phyloP scores from a whole-genome alignment of 2,797 vertebrate species.

The Rhinoraja longicauda region DNA sequence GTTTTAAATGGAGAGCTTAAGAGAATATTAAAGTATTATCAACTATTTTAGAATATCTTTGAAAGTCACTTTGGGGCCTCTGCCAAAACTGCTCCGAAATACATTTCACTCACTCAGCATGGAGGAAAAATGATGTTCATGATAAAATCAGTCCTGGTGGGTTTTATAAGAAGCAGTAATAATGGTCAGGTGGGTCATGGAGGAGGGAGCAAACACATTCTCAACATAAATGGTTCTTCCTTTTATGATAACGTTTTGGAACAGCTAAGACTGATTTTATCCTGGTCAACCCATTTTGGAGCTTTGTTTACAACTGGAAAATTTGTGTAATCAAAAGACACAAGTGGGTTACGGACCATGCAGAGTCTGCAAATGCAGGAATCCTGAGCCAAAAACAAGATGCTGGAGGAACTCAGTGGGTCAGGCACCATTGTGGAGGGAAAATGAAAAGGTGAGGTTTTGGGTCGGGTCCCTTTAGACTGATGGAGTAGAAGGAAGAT shows the following conservation, averaged over 20 bases:
- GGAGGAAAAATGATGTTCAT: no score
- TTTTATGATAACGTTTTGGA: neutral
- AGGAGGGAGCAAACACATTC: neutral
- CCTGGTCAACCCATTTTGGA: neutral
- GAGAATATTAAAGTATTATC: neutral
- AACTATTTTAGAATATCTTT: neutral
- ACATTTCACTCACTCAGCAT: neutral
- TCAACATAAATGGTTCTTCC: neutral
- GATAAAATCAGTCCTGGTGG: neutral
- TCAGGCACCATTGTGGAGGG: no score
- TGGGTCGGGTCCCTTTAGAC: no score
- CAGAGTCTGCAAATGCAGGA: no score
- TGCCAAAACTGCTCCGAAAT: neutral
- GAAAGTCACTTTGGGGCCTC: neutral
- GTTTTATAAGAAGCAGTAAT: neutral
- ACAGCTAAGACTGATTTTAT: neutral
- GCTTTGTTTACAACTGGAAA: neutral
- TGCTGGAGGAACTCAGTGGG: no score
- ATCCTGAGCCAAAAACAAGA: no score
- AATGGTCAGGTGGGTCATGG: neutral
- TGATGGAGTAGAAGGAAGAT: no score
- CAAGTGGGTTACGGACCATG: neutral
- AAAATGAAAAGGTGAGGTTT: no score
- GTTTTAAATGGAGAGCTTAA: neutral
- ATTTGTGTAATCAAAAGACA: conserved; percentile 17